A percentile compares a stretch with the other conserved stretches of the same genome.
Conservation (phyloP, 2,113 vertebrate species). For the Eretmodus cyanostictus region DNA sequence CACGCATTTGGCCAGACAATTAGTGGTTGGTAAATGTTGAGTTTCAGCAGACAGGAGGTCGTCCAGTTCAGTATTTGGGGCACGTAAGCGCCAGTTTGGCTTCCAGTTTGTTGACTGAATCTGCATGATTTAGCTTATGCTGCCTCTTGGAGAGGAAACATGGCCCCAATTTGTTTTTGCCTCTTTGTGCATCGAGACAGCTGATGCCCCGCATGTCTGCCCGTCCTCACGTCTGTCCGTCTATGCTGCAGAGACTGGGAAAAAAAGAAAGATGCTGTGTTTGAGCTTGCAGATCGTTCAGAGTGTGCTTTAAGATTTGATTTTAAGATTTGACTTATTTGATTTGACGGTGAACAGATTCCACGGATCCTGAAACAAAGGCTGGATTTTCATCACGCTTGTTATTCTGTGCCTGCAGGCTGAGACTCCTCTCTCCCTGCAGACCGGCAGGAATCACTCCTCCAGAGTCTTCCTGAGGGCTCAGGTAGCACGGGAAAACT, state of each 20-base stretch:
- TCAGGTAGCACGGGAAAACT: background rate
- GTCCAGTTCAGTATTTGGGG: background rate
- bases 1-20: background rate
- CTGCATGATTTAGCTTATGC: constrained; percentile 10
- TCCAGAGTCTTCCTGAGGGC: background rate
- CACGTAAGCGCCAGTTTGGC: background rate
- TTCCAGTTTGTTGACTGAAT: constrained; percentile 10
- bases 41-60: background rate
- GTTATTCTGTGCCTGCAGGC: background rate
- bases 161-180: background rate
- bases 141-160: constrained; percentile 9
- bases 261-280: background rate
- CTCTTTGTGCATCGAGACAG: constrained; percentile 5
- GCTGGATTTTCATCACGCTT: background rate
- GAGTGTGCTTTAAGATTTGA: background rate
- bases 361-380: background rate
- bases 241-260: background rate
- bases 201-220: constrained; percentile 14
- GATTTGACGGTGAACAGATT: background rate
- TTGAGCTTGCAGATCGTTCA: background rate
- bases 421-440: background rate
- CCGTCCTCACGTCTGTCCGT: background rate
- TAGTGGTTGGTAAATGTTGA: background rate
- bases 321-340: background rate
- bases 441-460: background rate